Evolutionary conservation across 2,113 vertebrate species (phyloP), one percentile per base, ranked within the genome.

Genomic region (Rhinoderma darwinii): DNA sequence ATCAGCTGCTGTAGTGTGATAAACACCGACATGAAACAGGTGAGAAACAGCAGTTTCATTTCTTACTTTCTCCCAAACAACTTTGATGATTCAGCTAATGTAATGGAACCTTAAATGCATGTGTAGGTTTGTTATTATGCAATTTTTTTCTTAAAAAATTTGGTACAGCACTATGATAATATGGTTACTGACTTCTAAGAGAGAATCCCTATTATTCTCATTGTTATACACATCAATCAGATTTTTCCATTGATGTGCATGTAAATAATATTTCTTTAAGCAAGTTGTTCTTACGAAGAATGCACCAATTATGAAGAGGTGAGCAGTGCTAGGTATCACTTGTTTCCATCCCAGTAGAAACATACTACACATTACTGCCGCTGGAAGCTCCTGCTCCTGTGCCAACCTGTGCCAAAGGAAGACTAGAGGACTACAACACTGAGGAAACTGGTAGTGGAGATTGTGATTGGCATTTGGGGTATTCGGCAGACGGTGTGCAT

Each of bases 1-100:
- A 61, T 81, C 78, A 81, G 78, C 78, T 81, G 78, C 78, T 37
- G 37, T 25, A 61, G 12, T 59, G 51, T 81, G 78, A 81, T 78
- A 78, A 72, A 39, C 68, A 25, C 35, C 78, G 43, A 12, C 35
- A 81, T 43, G 54, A 61, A 43, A 63, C 35, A 61, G 35, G 56
- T 81, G 37, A 41, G 56, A 61, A 81, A 81, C 56, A 81, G 56
- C 74, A 81, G 35, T 63, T 81, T 72, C 37, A 39, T 39, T 72
- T 25, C 32, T 78, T 54, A 78, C 50, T 54, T 78, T 17, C 76
- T 54, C 50, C 30, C 75, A 22, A 54, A 78, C 47, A 54, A 78
- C 47, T 78, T 15, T 78, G 47, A 54, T 78, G 47, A 78, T 22
- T 43, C 47, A 78, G 50, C 47, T 35, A 22, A 78, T 78, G 50